Base-by-base conservation (phyloP, 2,888 invertebrate genomes). In the Tromatobia lineatoria region DNA sequence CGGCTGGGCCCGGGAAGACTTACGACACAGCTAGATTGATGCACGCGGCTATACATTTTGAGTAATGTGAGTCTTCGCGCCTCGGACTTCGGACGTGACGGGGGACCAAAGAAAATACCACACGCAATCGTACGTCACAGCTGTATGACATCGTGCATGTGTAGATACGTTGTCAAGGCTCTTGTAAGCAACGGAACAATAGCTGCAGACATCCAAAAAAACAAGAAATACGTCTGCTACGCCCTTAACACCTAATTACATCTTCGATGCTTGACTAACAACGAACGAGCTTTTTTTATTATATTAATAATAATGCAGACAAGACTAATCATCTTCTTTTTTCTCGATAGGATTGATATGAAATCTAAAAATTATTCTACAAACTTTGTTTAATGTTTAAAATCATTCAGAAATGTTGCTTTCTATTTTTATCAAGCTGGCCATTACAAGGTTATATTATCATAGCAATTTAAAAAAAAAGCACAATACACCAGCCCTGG, bases 41-140 rank as follows among this genome's bases (percentile, higher is more conserved):
- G 78, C 75, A 92, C 90, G 64, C 38, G 92, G 90, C 89, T 91
- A 88, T 90, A 91, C 91, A 90, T 91, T 92, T 92, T 90, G 89
- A 91, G 88, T 90, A 91, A 91, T 90, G 89, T 88, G 85, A 80
- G 20, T 79, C 87, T 90, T 91, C 89, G 88, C 91, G 88, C 90
- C 90, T 90, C 83, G 76, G 80, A 52, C 81, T 74, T n/a, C 38
- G 80, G 25, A 82, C 85, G 85, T 84, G 82, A 82, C 84, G 45
- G 67, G 54, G 47, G n/a, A 54, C n/a, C 47, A n/a, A 71, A 29
- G 25, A 71, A 76, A 85, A 83, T 75, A 34, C 80, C 74, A 75
- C 78, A 78, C 71, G 67, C 82, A 73, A 69, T 80, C 74, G 77
- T 77, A 74, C 50, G 64, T 74, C 29, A 69, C 29, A 59, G 71